Evolutionary conservation across 2,113 vertebrate species (phyloP), one percentile per base, ranked within the genome.

Genomic region (Mixornis gularis): DNA sequence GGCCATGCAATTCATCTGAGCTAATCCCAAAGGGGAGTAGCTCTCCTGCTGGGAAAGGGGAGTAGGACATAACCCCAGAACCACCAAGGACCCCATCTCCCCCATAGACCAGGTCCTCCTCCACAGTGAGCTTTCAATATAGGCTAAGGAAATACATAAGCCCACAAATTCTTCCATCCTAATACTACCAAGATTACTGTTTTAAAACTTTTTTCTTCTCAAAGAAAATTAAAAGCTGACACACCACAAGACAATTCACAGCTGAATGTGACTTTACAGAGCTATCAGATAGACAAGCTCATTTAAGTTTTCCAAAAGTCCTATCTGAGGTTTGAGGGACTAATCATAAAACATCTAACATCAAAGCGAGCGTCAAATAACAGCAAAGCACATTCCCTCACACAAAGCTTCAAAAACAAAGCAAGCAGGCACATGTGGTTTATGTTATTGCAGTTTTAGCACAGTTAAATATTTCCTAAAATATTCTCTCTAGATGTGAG

Each of bases 331-430:
- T 92, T 94, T 89, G 86, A 77, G 81, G 89, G 81, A 90, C 91
- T 89, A 58, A 93, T 89, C 89, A 92, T 93, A 94, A 93, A 94
- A 81, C 87, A 85, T 86, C 91, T 14, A 52, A 92, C 95, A 93
- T 92, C 96, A 96, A 95, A 95, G 95, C 2, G 0, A 90, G 88
- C 40, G 0, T 94, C 94, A 93, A 84, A 46, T 76, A 89, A 92
- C 91, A 92, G 92, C 87, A n/a, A 94, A 93, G 91, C 91, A 89
- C 91, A 89, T 95, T 89, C 84, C 87, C 95, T 90, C 3, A 4
- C 81, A 85, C 81, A 89, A 87, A 94, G 95, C 96, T 87, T 66
- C 84, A 89, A 84, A 85, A 87, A 95, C 91, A 95, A 93, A 94
- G 87, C 89, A 73, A n/a, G 2, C 73, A 79, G 91, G 87, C 94